Evolutionary conservation across 2,113 vertebrate genomes (phyloP).

Genomic region (Amazona vittata): DNA sequence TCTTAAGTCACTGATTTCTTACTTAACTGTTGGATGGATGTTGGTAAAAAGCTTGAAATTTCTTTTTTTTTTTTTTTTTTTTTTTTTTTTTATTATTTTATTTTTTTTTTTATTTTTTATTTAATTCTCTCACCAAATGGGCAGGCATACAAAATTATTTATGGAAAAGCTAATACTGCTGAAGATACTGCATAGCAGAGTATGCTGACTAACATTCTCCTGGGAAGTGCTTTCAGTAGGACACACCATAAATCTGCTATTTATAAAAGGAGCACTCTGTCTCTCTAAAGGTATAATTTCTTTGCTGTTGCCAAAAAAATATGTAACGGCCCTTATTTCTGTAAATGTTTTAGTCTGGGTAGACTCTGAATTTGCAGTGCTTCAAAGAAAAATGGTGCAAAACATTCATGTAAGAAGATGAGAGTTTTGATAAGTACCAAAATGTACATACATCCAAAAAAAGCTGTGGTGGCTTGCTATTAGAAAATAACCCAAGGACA

Average conservation of each 20-base stretch:
- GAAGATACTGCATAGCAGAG: not conserved
- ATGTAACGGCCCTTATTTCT: not conserved
- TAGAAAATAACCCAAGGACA: not conserved
- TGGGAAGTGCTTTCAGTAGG: constrained; percentile 34
- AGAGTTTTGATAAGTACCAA: not conserved
- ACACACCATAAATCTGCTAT: not conserved
- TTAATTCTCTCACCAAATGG: not conserved
- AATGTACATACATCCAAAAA: rapidly evolving
- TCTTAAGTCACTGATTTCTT: not conserved
- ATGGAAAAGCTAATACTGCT: constrained; percentile 6
- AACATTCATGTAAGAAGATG: not conserved
- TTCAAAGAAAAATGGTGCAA: not conserved
- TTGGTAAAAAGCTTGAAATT: not conserved
- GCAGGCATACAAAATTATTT: constrained; percentile 1
- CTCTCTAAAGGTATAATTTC: constrained; percentile 19
- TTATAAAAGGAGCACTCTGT: constrained; percentile 1
- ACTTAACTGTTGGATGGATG: not conserved
- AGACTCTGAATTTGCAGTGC: not conserved
- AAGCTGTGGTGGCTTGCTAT: not conserved
- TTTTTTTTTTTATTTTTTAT: not conserved
- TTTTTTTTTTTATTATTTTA: no score
- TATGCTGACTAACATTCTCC: constrained; percentile 9
- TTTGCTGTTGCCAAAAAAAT: not conserved
- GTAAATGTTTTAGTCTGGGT: not conserved
- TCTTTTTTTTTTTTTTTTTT: not conserved